Percentiles rank a stretch among this genome's conserved stretches.
Conservation (phyloP, 2,888 invertebrate genomes). For the Anthrax anthrax region DNA sequence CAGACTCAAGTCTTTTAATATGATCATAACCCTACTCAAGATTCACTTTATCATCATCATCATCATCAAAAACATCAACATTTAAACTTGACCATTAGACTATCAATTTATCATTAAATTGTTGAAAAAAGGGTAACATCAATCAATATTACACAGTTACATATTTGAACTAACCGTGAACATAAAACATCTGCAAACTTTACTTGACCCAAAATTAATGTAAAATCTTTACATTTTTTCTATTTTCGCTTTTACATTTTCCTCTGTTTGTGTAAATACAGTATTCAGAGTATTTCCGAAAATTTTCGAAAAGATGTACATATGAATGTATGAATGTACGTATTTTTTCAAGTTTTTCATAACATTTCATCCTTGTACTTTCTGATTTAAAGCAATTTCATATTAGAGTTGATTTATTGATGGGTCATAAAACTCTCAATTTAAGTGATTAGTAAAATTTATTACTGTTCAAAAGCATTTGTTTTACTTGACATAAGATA, state of each 20-base stretch:
- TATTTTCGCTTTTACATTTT: background rate
- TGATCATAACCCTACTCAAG: too few species aligned
- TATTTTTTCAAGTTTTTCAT: too few species aligned
- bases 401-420: background rate
- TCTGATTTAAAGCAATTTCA: background rate
- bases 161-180: too few species aligned
- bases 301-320: too few species aligned
- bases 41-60: background rate
- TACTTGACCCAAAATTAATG: background rate
- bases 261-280: too few species aligned
- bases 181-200: background rate
- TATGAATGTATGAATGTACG: too few species aligned
- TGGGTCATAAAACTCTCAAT: background rate
- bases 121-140: background rate
- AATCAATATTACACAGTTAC: background rate
- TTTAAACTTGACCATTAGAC: background rate
- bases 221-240: background rate
- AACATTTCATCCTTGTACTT: background rate
- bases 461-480: background rate
- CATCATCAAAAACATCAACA: background rate
- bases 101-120: background rate
- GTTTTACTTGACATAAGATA: background rate
- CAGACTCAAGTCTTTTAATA: too few species aligned
- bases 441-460: background rate
- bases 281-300: too few species aligned